Percentiles rank a stretch among this genome's conserved stretches.
Conservation (phyloP, 2,113 vertebrate species). For the Centrocercus urophasianus region DNA sequence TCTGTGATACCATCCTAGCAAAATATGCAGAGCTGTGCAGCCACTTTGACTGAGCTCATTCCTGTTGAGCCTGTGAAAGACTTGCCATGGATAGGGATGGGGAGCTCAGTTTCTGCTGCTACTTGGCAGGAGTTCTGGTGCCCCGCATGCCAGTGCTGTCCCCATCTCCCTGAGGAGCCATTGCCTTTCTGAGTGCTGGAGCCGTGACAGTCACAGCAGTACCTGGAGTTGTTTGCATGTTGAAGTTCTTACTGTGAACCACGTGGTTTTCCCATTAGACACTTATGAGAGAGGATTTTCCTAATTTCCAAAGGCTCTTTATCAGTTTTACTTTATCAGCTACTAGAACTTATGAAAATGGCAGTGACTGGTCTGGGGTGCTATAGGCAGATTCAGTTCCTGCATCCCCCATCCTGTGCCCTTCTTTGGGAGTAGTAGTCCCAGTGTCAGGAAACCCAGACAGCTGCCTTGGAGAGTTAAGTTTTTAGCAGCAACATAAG, state of each 20-base stretch:
- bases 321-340: neutral
- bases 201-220: neutral
- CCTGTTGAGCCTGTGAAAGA: fast-evolving
- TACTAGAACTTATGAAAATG: neutral
- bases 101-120: neutral
- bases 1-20: neutral
- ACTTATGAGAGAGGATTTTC: neutral
- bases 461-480: neutral
- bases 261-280: neutral
- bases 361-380: neutral
- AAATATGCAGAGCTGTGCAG: neutral
- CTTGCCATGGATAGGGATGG: neutral
- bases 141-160: fast-evolving
- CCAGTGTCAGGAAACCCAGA: neutral
- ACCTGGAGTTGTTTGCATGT: neutral
- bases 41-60: neutral
- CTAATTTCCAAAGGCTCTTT: neutral
- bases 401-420: neutral
- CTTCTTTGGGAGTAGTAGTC: neutral
- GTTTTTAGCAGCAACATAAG: neutral
- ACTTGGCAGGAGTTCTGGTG: fast-evolving
- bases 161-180: neutral
- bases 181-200: neutral
- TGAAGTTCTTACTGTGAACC: neutral
- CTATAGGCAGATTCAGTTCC: neutral